Conservation (phyloP, 2,113 vertebrate species). For the Zosterops borbonicus region DNA sequence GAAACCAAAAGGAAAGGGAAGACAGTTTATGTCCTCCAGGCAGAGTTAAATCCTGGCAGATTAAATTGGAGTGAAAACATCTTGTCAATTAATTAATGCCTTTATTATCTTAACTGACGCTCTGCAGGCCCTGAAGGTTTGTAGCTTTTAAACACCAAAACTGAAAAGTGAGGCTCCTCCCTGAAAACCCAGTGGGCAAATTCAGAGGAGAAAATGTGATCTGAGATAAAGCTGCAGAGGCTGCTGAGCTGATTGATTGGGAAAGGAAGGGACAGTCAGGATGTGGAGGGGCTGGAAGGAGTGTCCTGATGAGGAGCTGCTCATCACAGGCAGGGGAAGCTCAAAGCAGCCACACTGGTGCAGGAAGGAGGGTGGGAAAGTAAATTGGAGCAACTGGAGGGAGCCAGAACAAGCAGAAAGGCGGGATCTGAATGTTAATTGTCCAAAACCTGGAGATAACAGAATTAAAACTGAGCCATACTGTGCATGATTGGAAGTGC, state of each 20-base stretch:
- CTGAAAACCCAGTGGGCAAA: neutral
- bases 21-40: slow-evolving; percentile 39
- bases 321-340: neutral
- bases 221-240: neutral
- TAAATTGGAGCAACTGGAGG: neutral
- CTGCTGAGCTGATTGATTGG: neutral
- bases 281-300: neutral
- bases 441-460: neutral
- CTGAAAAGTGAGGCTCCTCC: neutral
- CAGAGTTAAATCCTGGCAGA: slow-evolving; percentile 36
- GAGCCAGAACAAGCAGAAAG: neutral
- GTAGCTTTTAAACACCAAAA: neutral
- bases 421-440: neutral
- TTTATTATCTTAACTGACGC: slow-evolving; percentile 44
- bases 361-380: neutral
- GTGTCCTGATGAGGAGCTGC: neutral
- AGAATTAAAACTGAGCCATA: neutral
- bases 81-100: slow-evolving; percentile 57
- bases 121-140: neutral
- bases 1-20: slow-evolving; percentile 5
- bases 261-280: neutral
- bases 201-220: neutral
- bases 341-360: neutral
- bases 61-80: slow-evolving; percentile 53
- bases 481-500: neutral